Evolutionary conservation across 2,797 vertebrate genomes (phyloP).

Genomic region (Lepilemur septentrionalis): DNA sequence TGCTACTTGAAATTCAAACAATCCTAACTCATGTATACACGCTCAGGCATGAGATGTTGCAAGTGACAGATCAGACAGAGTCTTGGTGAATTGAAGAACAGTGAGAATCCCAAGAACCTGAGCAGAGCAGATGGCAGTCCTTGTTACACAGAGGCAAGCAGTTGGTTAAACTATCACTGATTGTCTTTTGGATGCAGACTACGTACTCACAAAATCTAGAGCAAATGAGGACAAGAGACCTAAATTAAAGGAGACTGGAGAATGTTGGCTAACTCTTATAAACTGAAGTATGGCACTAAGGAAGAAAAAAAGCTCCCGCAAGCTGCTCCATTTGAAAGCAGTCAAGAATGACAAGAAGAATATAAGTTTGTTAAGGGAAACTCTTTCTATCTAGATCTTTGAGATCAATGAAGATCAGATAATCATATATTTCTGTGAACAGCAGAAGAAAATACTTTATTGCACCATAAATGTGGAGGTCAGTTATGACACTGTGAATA

Average conservation of each 20-base stretch:
- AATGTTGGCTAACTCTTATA: slow-evolving; percentile 5
- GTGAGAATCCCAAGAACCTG: neutral
- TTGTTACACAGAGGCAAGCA: neutral
- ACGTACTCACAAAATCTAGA: slow-evolving; percentile 23
- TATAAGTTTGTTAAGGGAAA: neutral
- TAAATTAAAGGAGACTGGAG: neutral
- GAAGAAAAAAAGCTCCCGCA: neutral
- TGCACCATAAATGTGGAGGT: neutral
- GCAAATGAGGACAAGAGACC: slow-evolving; percentile 18
- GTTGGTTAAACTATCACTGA: neutral
- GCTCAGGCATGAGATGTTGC: neutral
- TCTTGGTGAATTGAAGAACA: neutral
- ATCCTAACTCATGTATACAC: neutral
- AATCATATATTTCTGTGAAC: neutral
- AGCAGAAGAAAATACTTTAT: neutral
- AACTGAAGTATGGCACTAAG: neutral
- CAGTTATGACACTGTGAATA: neutral
- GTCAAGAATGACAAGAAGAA: neutral
- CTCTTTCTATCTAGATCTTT: neutral
- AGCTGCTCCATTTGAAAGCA: neutral
- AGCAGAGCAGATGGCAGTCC: neutral
- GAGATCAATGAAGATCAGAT: neutral
- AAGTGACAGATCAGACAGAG: slow-evolving; percentile 1
- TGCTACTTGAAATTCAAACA: slow-evolving; percentile 12
- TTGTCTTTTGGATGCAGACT: slow-evolving; percentile 13